Base-by-base conservation (phyloP, 2,113 vertebrate genomes). In the Lipophrys pholis region DNA sequence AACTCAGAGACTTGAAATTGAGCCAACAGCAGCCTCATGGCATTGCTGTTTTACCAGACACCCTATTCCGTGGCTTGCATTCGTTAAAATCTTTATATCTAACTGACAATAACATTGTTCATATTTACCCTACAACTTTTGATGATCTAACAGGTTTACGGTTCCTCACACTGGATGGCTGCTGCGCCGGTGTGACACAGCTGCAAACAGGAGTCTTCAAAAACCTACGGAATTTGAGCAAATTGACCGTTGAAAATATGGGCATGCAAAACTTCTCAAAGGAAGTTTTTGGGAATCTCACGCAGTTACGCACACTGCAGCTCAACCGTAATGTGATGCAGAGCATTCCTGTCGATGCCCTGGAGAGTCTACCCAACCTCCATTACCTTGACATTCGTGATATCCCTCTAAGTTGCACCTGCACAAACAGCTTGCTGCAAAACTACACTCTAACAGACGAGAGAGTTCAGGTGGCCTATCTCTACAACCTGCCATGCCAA, bases 221-320 rank as follows among this genome's bases (percentile, higher is more conserved):
- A 85, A 96, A 94, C 70, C 89, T 96, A 8, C 78, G 41, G 46
- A 89, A 81, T 8, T 69, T 98, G 46, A 83, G 55, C 12, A 69
- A 0, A n/a, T 77, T 97, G 49, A 15, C 57, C 30, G 61, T 94
- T 66, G 95, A 96, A 89, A 97, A 95, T 2, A 93, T 92, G 83
- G 86, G 96, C 12, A 93, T 97, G 38, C 91, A 91, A 17, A 91
- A 90, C 0, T 66, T 97, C 66, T 88, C 90, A 17, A 70, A 87
- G 8, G 87, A 94, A 0, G 92, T 96, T 12, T 95, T 97, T 2
- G 94, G 94, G 10, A 94, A 95, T 73, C 94, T 97, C 9, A 95
- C 93, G 12, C 50, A 6, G 14, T 72, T 97, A 55, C 41, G 41
- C 15, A 38, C 0, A 3, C 49, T 94, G 14, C 81, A 78, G 62